A percentile compares a stretch with the other conserved stretches of the same genome.
Conservation (phyloP, 1,140 invertebrate genomes). For the Lineus longissimus region DNA sequence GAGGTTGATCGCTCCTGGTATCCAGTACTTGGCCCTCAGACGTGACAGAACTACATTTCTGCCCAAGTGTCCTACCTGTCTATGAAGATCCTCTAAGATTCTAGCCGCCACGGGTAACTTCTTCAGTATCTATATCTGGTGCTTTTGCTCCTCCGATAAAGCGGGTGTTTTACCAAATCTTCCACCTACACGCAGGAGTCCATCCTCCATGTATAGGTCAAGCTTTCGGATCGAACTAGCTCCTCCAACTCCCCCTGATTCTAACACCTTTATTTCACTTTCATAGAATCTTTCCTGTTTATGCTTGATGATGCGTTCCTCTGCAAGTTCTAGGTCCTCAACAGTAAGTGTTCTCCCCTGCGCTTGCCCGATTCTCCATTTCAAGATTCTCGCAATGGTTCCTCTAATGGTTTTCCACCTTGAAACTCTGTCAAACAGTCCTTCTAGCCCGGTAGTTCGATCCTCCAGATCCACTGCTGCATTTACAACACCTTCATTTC, state of each 20-base stretch:
- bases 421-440: no score
- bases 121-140: slow-evolving; percentile 6
- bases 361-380: neutral
- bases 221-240: no score
- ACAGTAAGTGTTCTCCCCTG: no score
- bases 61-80: neutral
- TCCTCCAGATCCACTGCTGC: no score
- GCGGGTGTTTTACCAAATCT: neutral
- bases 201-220: neutral
- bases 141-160: neutral
- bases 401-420: neutral
- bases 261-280: neutral
- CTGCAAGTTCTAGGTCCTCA: no score
- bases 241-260: no score
- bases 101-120: neutral
- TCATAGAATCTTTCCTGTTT: neutral
- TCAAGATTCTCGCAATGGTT: neutral
- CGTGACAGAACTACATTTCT: no score
- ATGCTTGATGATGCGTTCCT: neutral
- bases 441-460: no score
- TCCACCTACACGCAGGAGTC: neutral
- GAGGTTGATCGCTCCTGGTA: neutral
- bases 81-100: neutral
- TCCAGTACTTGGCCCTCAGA: neutral
- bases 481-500: no score